phyloP scores from a whole-genome alignment of 2,113 vertebrate species.

The Naja naja region DNA sequence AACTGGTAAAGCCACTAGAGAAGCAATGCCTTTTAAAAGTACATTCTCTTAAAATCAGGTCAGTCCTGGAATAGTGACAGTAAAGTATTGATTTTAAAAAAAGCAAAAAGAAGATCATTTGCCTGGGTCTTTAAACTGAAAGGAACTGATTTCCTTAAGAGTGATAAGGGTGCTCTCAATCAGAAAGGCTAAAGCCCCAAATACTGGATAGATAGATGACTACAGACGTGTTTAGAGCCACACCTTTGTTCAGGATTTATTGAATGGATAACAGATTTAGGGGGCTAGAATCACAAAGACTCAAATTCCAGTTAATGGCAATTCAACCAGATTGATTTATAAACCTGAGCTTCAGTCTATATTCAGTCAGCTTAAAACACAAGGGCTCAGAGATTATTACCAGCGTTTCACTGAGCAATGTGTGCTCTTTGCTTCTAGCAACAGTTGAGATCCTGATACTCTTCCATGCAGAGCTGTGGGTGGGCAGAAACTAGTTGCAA shows the following conservation, averaged over 20 bases:
- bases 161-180: constrained; percentile 36
- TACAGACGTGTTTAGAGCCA: constrained; percentile 10
- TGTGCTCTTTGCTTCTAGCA: neutral
- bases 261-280: constrained; percentile 57
- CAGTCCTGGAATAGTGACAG: constrained; percentile 2
- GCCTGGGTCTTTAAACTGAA: constrained; percentile 34
- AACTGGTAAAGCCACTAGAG: constrained; percentile 7
- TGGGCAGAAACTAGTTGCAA: constrained; percentile 7
- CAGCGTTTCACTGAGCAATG: neutral
- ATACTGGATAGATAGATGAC: constrained; percentile 57
- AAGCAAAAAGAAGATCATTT: neutral
- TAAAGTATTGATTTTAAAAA: constrained; percentile 10
- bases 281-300: constrained; percentile 53
- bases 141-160: constrained; percentile 42
- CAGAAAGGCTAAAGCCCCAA: constrained; percentile 54
- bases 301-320: constrained; percentile 50
- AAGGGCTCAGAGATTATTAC: neutral
- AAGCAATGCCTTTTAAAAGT: neutral
- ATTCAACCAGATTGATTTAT: constrained; percentile 32
- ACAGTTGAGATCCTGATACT: neutral
- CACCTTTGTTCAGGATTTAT: constrained; percentile 59
- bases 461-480: constrained; percentile 37
- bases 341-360: constrained; percentile 21
- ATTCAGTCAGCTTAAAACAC: constrained; percentile 37
- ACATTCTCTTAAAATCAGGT: neutral